phyloP scores from a whole-genome alignment of 2,797 vertebrate species.

The Perodicticus potto region DNA sequence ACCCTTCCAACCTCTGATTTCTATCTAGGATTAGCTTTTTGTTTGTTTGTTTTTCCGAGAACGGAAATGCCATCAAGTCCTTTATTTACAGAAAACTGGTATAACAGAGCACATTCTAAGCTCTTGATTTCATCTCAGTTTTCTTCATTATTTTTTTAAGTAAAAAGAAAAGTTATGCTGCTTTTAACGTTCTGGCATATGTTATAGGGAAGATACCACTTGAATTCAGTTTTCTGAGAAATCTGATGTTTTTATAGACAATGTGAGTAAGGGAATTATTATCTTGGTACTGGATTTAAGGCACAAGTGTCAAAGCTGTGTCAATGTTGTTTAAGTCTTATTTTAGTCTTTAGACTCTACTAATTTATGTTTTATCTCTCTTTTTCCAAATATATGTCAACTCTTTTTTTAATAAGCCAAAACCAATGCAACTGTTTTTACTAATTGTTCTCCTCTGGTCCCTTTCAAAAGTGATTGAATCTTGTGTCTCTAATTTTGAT shows the following conservation, averaged over 20 bases:
- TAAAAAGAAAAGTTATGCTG: conserved; percentile 2
- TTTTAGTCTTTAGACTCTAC: not conserved
- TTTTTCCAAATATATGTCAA: not conserved
- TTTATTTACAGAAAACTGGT: not conserved
- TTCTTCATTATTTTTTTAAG: conserved; percentile 50
- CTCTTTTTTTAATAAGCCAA: conserved; percentile 36
- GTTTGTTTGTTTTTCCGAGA: not conserved
- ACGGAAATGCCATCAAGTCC: not conserved
- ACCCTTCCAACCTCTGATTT: not conserved
- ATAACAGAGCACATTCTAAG: not conserved
- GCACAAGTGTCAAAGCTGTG: conserved; percentile 9
- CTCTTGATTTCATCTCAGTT: not conserved
- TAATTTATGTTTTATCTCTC: not conserved
- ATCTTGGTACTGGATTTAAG: conserved; percentile 22
- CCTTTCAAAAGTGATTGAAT: not conserved
- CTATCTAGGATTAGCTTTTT: not conserved
- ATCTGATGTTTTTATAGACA: not conserved
- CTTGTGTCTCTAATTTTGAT: not conserved
- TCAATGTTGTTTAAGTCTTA: not conserved
- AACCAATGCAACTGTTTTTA: not conserved
- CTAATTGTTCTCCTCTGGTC: not conserved
- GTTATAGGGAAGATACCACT: not conserved
- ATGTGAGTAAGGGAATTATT: conserved; percentile 25
- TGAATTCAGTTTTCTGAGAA: conserved; percentile 47
- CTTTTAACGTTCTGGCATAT: not conserved